These are phyloP conservation scores for Tetragnatha versicolor DNA, from an alignment of 1,140 invertebrate genomes.

Conservation along the genomic window DNA sequence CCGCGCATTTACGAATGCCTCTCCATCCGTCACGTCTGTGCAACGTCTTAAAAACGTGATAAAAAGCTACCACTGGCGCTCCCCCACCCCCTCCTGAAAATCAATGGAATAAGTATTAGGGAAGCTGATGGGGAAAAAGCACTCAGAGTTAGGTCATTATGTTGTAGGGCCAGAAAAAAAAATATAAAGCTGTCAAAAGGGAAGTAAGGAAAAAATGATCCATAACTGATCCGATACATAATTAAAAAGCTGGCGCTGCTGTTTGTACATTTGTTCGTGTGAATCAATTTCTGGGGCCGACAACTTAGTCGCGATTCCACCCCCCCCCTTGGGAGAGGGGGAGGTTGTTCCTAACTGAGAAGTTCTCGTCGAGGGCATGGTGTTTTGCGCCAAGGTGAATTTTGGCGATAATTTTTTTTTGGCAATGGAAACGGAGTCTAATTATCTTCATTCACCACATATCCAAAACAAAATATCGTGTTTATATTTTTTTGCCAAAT, in stretches of 20 bases:
- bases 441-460: too few species aligned
- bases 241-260: constrained; percentile 20
- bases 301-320: neutral
- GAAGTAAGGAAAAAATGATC: constrained; percentile 23
- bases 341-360: neutral
- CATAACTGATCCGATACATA: constrained; percentile 39
- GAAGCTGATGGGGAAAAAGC: neutral
- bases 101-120: neutral
- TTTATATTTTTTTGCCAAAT: too few species aligned
- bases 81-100: too few species aligned
- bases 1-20: too few species aligned
- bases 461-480: too few species aligned
- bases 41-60: constrained; percentile 14
- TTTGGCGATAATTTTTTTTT: too few species aligned
- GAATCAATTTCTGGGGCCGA: constrained; percentile 35
- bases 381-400: too few species aligned
- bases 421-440: too few species aligned
- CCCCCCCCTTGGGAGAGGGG: neutral
- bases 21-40: too few species aligned
- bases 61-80: too few species aligned
- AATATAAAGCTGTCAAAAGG: constrained; percentile 1
- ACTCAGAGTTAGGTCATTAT: neutral
- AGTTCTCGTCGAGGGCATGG: too few species aligned
- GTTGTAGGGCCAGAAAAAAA: neutral
- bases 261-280: constrained; percentile 31